Conservation (phyloP, 2,113 vertebrate genomes). For the Notiomystis cincta region DNA sequence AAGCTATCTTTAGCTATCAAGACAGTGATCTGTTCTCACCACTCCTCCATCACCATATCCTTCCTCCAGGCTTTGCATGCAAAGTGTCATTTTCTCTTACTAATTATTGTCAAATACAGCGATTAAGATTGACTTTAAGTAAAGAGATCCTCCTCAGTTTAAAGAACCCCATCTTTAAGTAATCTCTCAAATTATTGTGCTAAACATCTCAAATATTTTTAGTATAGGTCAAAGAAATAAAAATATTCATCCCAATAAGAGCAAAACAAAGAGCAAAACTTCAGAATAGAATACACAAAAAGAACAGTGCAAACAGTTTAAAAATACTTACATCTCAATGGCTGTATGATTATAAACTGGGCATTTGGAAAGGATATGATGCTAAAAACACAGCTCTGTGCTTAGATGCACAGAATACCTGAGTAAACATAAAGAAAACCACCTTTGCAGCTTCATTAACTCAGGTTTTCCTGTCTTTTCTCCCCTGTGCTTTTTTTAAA, state of each 20-base stretch:
- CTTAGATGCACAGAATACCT: not conserved
- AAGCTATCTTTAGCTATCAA: not conserved
- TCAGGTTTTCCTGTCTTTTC: not conserved
- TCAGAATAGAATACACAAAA: not conserved
- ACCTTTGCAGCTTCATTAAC: not conserved
- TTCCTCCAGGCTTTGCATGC: not conserved
- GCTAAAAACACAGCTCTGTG: not conserved
- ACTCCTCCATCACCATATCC: constrained; percentile 6
- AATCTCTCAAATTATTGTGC: not conserved
- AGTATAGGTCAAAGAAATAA: not conserved
- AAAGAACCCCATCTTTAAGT: not conserved
- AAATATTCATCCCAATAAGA: not conserved
- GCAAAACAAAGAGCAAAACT: not conserved
- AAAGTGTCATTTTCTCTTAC: not conserved
- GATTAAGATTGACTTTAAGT: not conserved
- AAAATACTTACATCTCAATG: not conserved
- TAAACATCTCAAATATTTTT: not conserved
- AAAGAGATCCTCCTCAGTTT: not conserved
- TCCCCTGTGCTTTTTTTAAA: not conserved
- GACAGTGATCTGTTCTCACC: constrained; percentile 1
- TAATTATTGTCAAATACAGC: not conserved
- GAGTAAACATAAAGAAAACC: not conserved
- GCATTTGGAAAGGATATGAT: not conserved
- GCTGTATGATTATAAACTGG: not conserved
- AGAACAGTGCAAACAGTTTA: not conserved